Percentiles rank a stretch among this genome's conserved stretches.
These are phyloP conservation scores for Eupithecia insigniata DNA, from an alignment of 2,888 invertebrate species.

Conservation along the genomic window DNA sequence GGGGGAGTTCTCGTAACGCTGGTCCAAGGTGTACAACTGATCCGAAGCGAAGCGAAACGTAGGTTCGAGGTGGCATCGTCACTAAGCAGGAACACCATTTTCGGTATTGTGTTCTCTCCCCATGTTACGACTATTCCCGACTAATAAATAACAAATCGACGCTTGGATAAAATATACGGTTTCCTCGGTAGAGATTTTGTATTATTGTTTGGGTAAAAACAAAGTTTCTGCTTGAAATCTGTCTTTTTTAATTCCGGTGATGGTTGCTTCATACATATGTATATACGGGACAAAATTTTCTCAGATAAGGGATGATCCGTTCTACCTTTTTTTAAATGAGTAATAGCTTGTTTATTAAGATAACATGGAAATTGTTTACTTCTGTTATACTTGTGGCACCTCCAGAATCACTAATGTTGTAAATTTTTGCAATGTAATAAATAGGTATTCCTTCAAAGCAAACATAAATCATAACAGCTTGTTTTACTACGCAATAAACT, in stretches of 20 bases:
- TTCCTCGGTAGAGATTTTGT: constrained; percentile 73
- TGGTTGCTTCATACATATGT: constrained; percentile 49
- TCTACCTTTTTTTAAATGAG: constrained; percentile 14
- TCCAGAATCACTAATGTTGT: background rate
- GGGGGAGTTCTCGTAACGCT: constrained; percentile 63
- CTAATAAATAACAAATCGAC: constrained; percentile 84
- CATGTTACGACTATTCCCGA: constrained; percentile 80
- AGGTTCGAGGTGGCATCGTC: constrained; percentile 72
- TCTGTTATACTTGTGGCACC: background rate
- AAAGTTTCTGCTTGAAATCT: constrained; percentile 60
- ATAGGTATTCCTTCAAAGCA: no score
- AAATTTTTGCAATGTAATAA: background rate
- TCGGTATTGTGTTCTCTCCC: constrained; percentile 77
- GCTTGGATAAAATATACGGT: constrained; percentile 80
- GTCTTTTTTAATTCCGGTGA: constrained; percentile 61
- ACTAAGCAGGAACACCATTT: constrained; percentile 81
- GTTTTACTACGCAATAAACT: constrained; percentile 50
- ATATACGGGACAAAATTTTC: constrained; percentile 46
- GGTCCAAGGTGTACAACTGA: constrained; percentile 59
- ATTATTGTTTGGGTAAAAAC: constrained; percentile 61
- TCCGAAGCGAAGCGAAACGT: constrained; percentile 69
- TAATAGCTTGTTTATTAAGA: background rate
- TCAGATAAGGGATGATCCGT: constrained; percentile 36
- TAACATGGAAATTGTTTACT: constrained; percentile 1
- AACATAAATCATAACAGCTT: constrained; percentile 13